Percentiles rank a stretch among this genome's conserved stretches.
Conservation (phyloP, 64 coral and sea anemone species). For the Stylophora pistillata region DNA sequence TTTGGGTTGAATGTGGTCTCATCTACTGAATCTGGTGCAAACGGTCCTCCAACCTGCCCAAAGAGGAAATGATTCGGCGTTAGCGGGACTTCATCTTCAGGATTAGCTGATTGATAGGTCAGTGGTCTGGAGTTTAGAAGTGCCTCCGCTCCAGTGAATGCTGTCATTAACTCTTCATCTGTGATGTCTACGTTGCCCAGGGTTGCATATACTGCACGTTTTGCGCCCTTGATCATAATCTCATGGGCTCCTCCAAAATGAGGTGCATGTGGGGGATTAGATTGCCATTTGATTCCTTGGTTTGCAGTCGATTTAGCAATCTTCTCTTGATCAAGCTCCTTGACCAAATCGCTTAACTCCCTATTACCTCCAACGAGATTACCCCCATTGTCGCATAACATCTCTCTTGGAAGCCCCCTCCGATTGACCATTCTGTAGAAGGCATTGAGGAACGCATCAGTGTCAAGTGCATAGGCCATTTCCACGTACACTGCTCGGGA, state of each 20-base stretch:
- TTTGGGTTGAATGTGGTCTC: no score
- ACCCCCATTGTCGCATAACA: constrained; percentile 47
- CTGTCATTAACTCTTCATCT: constrained; percentile 49
- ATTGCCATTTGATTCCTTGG: constrained; percentile 40
- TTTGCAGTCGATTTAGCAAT: constrained; percentile 38
- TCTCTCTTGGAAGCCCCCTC: constrained; percentile 36
- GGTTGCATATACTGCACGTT: constrained; percentile 20
- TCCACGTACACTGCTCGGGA: constrained; percentile 38
- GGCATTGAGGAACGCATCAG: constrained; percentile 20
- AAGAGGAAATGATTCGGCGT: constrained; percentile 46
- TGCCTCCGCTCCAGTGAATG: constrained; percentile 34
- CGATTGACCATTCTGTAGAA: constrained; percentile 35
- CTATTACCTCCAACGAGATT: constrained; percentile 31
- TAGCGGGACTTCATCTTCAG: constrained; percentile 21
- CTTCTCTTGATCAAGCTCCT: constrained; percentile 46
- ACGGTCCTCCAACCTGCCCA: constrained; percentile 45
- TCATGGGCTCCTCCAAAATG: constrained; percentile 34
- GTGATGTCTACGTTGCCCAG: constrained; percentile 46
- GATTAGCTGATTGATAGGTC: constrained; percentile 49
- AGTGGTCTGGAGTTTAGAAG: constrained; percentile 40
- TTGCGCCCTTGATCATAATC: constrained; percentile 38
- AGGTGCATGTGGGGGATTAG: constrained; percentile 39
- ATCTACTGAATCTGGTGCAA: no score
- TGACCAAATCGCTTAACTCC: constrained; percentile 31
- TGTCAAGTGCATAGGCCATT: constrained; percentile 12